Base-by-base conservation (phyloP, 2,113 vertebrate genomes). In the Prunella fulvescens region DNA sequence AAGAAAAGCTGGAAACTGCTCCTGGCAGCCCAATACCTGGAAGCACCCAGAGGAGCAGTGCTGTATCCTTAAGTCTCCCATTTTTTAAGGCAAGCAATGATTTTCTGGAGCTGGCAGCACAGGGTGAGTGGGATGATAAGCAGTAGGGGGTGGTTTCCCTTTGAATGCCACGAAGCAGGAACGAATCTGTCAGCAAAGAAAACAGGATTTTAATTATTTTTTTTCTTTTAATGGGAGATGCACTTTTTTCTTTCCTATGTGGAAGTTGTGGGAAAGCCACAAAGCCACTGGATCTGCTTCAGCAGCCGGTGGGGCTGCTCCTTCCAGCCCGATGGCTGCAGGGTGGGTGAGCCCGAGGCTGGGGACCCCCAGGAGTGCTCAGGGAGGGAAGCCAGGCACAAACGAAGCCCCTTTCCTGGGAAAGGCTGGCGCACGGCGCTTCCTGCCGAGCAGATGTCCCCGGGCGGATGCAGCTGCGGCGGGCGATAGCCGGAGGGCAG, bases 361-460 rank as follows among this genome's bases (percentile, higher is more conserved):
- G 4, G 86, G 58, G 72, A 80, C 62, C 89, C 53, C 42, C 33
- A 4, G 5, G 33, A 57, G 50, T 0, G 42, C 73, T 56, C 1
- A 5, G 7, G 18, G 90, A 33, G 93, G 88, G 92, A 88, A 92
- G 19, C 11, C 42, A 33, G 62, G 51, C 7, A 11, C 48, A 51
- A 58, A 40, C 2, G 65, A 66, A 51, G 7, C 57, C 81, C 73
- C 19, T 81, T 69, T n/a, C 78, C 88, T 26, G 51, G 50, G 95
- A 72, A 96, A 93, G 91, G 79, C 96, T 81, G 97, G 97, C 90
- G 90, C 93, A 94, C 71, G 88, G 95, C 83, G 23, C 98, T 98
- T 98, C 98, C 98, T 98, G 98, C 97, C 91, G 35, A 96, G 98
- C 98, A 98, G 98, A 98, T 98, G 98, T 98, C 97, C 97, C 97